phyloP scores from a whole-genome alignment of 2,888 invertebrate genomes.

The Perizoma affinitatum region DNA sequence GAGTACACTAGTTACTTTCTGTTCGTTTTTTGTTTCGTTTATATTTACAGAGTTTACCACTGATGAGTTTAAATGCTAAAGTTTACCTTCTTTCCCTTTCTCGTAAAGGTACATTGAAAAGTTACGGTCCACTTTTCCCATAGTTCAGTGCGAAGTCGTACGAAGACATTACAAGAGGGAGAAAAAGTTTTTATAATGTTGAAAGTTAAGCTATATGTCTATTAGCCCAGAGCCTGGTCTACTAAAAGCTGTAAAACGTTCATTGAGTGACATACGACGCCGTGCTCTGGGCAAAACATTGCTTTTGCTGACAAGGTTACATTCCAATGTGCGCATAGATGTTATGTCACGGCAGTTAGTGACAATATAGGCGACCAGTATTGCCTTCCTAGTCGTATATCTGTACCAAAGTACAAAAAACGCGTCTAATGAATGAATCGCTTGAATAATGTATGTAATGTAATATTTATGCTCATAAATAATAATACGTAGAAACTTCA shows the following conservation, averaged over 20 bases:
- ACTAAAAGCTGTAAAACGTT: slow-evolving; percentile 28
- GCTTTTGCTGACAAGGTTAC: slow-evolving; percentile 36
- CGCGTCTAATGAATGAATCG: slow-evolving; percentile 3
- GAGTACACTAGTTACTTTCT: background rate
- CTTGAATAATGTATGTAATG: slow-evolving; percentile 4
- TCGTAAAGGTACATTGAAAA: slow-evolving; percentile 8
- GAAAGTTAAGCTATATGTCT: slow-evolving; percentile 12
- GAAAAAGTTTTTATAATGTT: slow-evolving; percentile 8
- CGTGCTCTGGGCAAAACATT: slow-evolving; percentile 25
- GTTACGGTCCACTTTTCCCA: slow-evolving; percentile 7
- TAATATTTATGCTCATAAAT: background rate
- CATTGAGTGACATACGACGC: slow-evolving; percentile 25
- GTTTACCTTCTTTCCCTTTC: slow-evolving; percentile 9
- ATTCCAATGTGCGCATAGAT: slow-evolving; percentile 5
- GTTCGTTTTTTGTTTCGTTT: background rate
- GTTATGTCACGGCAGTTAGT: slow-evolving; percentile 12
- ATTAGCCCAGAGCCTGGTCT: slow-evolving; percentile 7
- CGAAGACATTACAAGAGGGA: slow-evolving; percentile 8
- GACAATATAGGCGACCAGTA: slow-evolving; percentile 30
- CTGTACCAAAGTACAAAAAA: slow-evolving; percentile 14
- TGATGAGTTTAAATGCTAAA: slow-evolving; percentile 6
- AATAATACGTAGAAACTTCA: background rate
- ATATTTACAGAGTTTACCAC: slow-evolving; percentile 2
- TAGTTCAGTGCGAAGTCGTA: slow-evolving; percentile 7
- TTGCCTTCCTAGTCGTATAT: slow-evolving; percentile 21